Conservation (phyloP, 2,113 vertebrate species). For the Chaenogobius annularis region DNA sequence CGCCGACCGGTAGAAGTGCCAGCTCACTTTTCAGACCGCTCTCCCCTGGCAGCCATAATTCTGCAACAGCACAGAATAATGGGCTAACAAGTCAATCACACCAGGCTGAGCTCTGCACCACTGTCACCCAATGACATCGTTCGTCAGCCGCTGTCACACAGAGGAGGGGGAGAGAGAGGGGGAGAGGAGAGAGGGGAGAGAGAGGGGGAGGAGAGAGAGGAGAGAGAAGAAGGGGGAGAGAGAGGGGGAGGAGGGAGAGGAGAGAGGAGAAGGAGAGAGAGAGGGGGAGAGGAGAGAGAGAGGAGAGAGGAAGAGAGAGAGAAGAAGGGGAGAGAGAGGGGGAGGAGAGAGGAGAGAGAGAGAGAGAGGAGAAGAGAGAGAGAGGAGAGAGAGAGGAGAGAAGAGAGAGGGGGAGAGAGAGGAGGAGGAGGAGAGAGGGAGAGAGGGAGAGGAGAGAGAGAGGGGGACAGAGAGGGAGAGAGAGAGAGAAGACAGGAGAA, state of each 20-base stretch:
- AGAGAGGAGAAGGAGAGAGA: slow-evolving; percentile 69
- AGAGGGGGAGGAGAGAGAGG: slow-evolving; percentile 14
- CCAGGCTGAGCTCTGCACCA: slow-evolving; percentile 83
- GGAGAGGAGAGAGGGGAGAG: slow-evolving; percentile 38
- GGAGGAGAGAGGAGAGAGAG: not conserved
- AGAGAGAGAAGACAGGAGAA: too few species aligned
- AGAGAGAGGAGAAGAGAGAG: not conserved
- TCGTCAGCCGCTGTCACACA: slow-evolving; percentile 84
- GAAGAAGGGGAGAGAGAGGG: not conserved
- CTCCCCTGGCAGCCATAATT: slow-evolving; percentile 88
- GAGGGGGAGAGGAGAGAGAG: slow-evolving; percentile 50
- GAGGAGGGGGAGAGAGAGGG: slow-evolving; percentile 77
- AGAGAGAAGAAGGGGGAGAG: not conserved
- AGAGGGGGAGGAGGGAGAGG: slow-evolving; percentile 38
- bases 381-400: not conserved
- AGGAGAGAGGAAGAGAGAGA: not conserved
- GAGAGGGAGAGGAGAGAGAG: not conserved
- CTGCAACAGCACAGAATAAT: slow-evolving; percentile 81
- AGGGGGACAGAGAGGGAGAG: not conserved
- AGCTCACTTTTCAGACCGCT: slow-evolving; percentile 76
- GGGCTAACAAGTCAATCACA: slow-evolving; percentile 88
- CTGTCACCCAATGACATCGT: slow-evolving; percentile 85
- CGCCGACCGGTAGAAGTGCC: slow-evolving; percentile 82
- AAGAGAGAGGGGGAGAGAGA: not conserved
- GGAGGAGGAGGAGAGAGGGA: not conserved